A percentile compares a stretch with the other conserved stretches of the same genome.
Conservation (phyloP, 2,113 vertebrate genomes). For the Syngnathus floridae region DNA sequence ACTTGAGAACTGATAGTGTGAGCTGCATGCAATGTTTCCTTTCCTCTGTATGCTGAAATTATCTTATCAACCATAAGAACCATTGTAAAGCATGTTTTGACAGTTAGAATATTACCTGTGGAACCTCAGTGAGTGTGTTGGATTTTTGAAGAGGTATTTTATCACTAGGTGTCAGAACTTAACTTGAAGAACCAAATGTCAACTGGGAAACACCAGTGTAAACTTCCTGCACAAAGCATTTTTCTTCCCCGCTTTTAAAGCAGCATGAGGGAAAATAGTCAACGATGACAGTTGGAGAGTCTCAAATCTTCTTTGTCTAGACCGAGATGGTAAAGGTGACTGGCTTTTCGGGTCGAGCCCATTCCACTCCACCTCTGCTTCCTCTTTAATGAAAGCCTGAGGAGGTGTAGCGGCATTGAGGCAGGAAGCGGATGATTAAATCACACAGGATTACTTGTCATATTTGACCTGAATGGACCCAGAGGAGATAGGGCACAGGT, state of each 20-base stretch:
- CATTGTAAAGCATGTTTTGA: not conserved
- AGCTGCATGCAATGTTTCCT: not conserved
- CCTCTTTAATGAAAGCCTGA: slow-evolving; percentile 37
- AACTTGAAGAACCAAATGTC: slow-evolving; percentile 30
- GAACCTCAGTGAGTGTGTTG: slow-evolving; percentile 14
- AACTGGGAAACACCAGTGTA: slow-evolving; percentile 39
- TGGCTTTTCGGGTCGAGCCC: slow-evolving; percentile 39
- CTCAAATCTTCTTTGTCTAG: slow-evolving; percentile 39
- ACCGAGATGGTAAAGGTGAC: slow-evolving; percentile 35
- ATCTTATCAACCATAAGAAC: not conserved
- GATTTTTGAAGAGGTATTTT: slow-evolving; percentile 29
- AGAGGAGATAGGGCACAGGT: slow-evolving; percentile 8
- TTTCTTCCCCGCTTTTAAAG: slow-evolving; percentile 29
- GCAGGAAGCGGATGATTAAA: slow-evolving; percentile 49
- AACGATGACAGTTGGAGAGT: slow-evolving; percentile 45
- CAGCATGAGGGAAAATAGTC: slow-evolving; percentile 38
- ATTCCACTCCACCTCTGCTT: slow-evolving; percentile 17
- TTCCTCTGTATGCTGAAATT: not conserved
- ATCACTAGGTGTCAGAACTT: slow-evolving; percentile 33
- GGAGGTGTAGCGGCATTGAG: slow-evolving; percentile 19
- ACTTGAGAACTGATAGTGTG: not conserved
- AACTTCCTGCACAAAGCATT: slow-evolving; percentile 48
- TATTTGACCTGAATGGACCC: slow-evolving; percentile 39
- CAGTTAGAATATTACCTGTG: not conserved
- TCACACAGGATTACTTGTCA: slow-evolving; percentile 48